Base-by-base conservation (phyloP, 2,888 invertebrate genomes). In the Amphipoea lucens region DNA sequence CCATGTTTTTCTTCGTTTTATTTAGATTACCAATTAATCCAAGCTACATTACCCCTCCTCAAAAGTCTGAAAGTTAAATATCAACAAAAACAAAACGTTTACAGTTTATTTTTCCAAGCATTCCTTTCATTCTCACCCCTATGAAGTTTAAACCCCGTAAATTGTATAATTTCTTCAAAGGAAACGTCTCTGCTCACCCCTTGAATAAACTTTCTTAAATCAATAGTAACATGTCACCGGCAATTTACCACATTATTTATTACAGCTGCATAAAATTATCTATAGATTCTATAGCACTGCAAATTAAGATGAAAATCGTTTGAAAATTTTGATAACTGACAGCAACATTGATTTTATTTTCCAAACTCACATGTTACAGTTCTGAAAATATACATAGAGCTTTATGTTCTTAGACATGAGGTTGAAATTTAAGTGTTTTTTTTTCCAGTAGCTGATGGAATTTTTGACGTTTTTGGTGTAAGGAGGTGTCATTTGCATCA, bases 401-500 rank as follows among this genome's bases (percentile, higher is more conserved):
- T 76, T 82, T 80, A 75, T 29, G 0, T 0, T 11, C 0, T 23
- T 7, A 23, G 1, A 0, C 0, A 42, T 79, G 71, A 71, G 70
- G 81, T 82, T 62, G 3, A 75, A 29, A 73, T 78, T 88, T 0
- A 20, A 9, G 2, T 81, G 62, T 12, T 7, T 23, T 23, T 57
- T 11, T 12, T 65, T 60, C 66, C 20, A 17, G n/a, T 17, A 65
- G 20, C 5, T 0, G 20, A 7, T 63, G 4, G 23, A 11, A 40
- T 11, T 48, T 6, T n/a, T 17, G 23, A n/a, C 36, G 7, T 63
- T 78, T 70, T 62, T 12, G 86, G 88, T 91, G 90, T 91, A 92
- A 92, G 94, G 90, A 93, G 91, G 93, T 96, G 96, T 96, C 96
- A 94, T 95, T 95, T 95, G 94, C 96, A 96, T 96, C 93, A 94